Percentiles rank a stretch among this genome's conserved stretches.
Conservation (phyloP, 2,113 vertebrate species). For the Riparia riparia region DNA sequence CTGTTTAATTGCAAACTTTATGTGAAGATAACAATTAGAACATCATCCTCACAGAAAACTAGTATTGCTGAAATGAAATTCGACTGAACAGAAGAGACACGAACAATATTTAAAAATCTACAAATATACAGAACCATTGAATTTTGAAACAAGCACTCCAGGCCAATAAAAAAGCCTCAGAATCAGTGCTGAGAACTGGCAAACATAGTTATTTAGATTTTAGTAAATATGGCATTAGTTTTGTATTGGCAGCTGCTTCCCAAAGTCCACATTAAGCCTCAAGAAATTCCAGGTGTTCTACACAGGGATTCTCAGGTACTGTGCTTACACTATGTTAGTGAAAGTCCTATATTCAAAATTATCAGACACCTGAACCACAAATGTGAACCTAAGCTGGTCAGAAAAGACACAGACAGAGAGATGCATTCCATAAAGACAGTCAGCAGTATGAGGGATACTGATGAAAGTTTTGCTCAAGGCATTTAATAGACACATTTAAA, state of each 20-base stretch:
- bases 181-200: background rate
- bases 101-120: background rate
- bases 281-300: background rate
- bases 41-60: background rate
- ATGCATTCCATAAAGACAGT: background rate
- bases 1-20: background rate
- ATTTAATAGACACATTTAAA: background rate
- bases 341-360: background rate
- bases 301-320: background rate
- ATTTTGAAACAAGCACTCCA: background rate
- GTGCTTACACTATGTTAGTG: background rate
- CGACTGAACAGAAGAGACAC: background rate
- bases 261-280: background rate
- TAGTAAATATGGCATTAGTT: background rate
- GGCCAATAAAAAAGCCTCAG: background rate
- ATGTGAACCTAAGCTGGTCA: background rate
- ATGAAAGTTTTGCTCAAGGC: background rate
- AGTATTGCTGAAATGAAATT: background rate
- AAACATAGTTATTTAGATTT: background rate
- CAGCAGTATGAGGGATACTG: background rate
- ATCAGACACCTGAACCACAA: background rate
- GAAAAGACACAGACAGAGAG: background rate
- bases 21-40: background rate
- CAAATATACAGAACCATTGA: background rate
- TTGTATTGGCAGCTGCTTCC: background rate